A percentile compares a stretch with the other conserved stretches of the same genome.
These are phyloP conservation scores for Synanthedon myopaeformis DNA, from an alignment of 2,888 invertebrate genomes.

Conservation along the genomic window DNA sequence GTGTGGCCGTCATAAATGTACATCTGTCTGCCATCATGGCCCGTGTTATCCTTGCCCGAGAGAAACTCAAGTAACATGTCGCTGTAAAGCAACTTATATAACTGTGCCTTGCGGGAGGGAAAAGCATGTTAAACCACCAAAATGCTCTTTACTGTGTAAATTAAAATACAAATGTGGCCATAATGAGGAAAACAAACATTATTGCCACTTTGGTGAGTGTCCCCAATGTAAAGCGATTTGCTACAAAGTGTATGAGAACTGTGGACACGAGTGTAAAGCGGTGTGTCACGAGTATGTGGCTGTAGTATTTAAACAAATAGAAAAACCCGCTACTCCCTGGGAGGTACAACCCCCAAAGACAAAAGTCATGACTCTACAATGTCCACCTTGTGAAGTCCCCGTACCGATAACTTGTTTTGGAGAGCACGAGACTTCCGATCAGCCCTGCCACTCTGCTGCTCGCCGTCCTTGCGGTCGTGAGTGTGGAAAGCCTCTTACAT, in stretches of 20 bases:
- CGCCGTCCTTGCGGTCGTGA: slow-evolving; percentile 82
- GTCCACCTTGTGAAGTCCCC: slow-evolving; percentile 79
- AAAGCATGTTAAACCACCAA: slow-evolving; percentile 80
- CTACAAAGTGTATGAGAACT: slow-evolving; percentile 64
- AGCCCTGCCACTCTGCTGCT: slow-evolving; percentile 78
- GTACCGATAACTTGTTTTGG: slow-evolving; percentile 80
- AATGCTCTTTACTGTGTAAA: slow-evolving; percentile 80
- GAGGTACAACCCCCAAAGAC: slow-evolving; percentile 66
- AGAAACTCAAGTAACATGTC: slow-evolving; percentile 79
- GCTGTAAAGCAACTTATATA: slow-evolving; percentile 82
- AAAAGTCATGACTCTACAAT: slow-evolving; percentile 70
- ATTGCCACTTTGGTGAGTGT: slow-evolving; percentile 87
- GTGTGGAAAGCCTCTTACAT: slow-evolving; percentile 79
- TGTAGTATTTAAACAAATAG: slow-evolving; percentile 69
- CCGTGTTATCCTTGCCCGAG: slow-evolving; percentile 87
- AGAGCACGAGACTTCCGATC: slow-evolving; percentile 75
- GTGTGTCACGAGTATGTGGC: slow-evolving; percentile 83
- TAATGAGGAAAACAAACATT: slow-evolving; percentile 75
- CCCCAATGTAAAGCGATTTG: slow-evolving; percentile 86
- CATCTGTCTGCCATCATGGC: slow-evolving; percentile 83
- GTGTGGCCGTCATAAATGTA: slow-evolving; percentile 90
- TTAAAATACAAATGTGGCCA: slow-evolving; percentile 90
- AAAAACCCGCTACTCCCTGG: slow-evolving; percentile 76
- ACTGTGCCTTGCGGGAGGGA: slow-evolving; percentile 90
- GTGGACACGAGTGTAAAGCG: slow-evolving; percentile 77